Evolutionary conservation across 1,140 invertebrate genomes (phyloP).

Genomic region (Heliconius melpomene): DNA sequence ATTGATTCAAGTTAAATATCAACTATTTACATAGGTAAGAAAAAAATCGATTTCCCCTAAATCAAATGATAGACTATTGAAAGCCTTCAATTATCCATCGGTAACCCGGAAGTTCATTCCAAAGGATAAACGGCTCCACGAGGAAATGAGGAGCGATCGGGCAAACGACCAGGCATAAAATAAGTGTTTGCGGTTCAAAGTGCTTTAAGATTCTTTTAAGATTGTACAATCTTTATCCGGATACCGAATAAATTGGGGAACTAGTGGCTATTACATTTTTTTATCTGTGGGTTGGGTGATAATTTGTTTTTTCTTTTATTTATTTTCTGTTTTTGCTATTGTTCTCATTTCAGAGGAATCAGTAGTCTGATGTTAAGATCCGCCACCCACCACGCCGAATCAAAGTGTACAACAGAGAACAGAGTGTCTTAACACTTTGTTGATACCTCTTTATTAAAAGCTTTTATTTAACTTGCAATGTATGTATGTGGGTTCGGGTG

Average conservation of each 20-base stretch:
- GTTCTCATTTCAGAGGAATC: no score
- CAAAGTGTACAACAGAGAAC: no score
- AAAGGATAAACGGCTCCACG: conserved; percentile 49
- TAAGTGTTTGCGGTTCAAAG: conserved; percentile 46
- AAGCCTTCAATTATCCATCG: conserved; percentile 20
- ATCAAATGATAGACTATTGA: conserved; percentile 13
- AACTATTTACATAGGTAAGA: no score
- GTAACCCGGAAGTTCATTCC: conserved; percentile 17
- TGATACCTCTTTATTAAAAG: no score
- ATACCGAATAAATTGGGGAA: not conserved
- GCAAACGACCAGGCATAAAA: conserved; percentile 61
- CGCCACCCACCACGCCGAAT: no score
- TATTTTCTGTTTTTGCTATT: not conserved
- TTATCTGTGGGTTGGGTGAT: not conserved
- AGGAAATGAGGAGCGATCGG: conserved; percentile 56
- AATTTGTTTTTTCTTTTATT: not conserved
- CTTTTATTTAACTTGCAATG: no score
- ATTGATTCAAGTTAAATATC: no score
- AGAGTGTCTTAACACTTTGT: no score
- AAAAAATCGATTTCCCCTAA: not conserved
- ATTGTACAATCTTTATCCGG: conserved; percentile 10
- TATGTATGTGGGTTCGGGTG: no score
- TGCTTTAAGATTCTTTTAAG: conserved; percentile 11
- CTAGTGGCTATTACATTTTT: not conserved
- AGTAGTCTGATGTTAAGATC: no score